Evolutionary conservation across 2,113 vertebrate species (phyloP), one percentile per base, ranked within the genome.

Genomic region (Garra rufa): DNA sequence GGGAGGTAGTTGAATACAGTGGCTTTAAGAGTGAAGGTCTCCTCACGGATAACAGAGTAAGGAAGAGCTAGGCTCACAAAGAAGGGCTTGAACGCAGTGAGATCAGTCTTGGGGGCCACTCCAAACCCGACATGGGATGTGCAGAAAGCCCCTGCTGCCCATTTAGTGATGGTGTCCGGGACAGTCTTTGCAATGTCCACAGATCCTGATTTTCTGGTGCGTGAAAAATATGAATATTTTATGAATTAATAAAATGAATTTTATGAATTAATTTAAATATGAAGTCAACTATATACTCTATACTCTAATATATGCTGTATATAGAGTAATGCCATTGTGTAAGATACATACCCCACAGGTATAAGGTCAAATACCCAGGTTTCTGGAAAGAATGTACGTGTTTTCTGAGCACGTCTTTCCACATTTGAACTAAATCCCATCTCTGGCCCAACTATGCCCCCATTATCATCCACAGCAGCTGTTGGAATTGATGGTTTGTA

Each of bases 311-410:
- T 71, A 10, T 19, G 9, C 17, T 34, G 2, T n/a, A 21, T 70
- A 38, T 48, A 13, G 5, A 6, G 11, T 24, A 21, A 38, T 50
- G 19, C 9, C 11, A 34, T 11, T 11, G 48, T 26, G 6, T 6
- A 44, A 28, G 24, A n/a, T 63, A 91, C 94, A 90, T 94, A 97
- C 96, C 95, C 91, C 0, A 97, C 93, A 63, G 89, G 1, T 81
- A 96, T 90, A 9, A 96, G 84, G 43, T 97, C 93, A 96, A 96
- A 98, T 86, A 99, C 93, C 97, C 96, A 98, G 0, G 96, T 96
- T 87, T 98, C 96, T 2, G 96, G 96, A 90, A 99, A 98, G 73
- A 93, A 95, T 0, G 86, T 95, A 76, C 95, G 91, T 78, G 96
- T 11, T 0, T 93, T 90, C 78, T 83, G 79, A 9, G 87, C 78